Conservation (phyloP, 1,140 invertebrate species). For the Psilanteris sp. region DNA sequence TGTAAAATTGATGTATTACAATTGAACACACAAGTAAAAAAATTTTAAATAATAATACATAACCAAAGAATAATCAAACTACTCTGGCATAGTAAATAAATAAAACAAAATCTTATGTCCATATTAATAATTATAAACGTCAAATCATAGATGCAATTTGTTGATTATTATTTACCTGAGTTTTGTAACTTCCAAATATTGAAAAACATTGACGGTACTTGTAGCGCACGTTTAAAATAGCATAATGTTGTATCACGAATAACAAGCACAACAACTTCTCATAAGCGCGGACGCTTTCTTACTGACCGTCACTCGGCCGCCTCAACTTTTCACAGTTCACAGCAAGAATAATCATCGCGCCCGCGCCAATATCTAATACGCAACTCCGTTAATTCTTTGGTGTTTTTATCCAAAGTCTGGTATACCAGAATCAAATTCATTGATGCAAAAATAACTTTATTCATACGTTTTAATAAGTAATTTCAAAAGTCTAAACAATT, state of each 20-base stretch:
- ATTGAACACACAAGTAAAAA: too few relatives aligned
- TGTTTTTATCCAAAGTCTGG: slow-evolving; percentile 24
- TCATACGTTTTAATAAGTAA: too few relatives aligned
- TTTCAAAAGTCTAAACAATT: too few relatives aligned
- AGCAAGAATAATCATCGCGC: slow-evolving; percentile 69
- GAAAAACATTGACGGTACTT: slow-evolving; percentile 63
- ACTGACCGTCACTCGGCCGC: slow-evolving; percentile 71
- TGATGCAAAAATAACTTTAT: slow-evolving; percentile 31
- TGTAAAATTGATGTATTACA: too few relatives aligned
- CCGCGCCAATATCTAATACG: slow-evolving; percentile 67
- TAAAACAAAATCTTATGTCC: too few relatives aligned
- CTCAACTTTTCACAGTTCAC: slow-evolving; percentile 69
- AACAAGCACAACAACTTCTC: slow-evolving; percentile 67
- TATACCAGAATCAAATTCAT: slow-evolving; percentile 38
- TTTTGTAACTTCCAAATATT: slow-evolving; percentile 19
- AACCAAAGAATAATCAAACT: too few relatives aligned
- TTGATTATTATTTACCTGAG: too few relatives aligned
- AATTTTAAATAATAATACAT: too few relatives aligned
- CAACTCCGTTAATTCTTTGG: slow-evolving; percentile 51
- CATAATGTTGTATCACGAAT: slow-evolving; percentile 45
- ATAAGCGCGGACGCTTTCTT: slow-evolving; percentile 77
- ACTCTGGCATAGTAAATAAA: too few relatives aligned
- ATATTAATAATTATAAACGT: too few relatives aligned
- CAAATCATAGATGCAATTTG: too few relatives aligned
- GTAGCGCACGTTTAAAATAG: slow-evolving; percentile 37